Percentiles rank a stretch among this genome's conserved stretches.
Evolutionary conservation across 1,140 invertebrate genomes (phyloP).

Genomic region (Ephestia elutella): DNA sequence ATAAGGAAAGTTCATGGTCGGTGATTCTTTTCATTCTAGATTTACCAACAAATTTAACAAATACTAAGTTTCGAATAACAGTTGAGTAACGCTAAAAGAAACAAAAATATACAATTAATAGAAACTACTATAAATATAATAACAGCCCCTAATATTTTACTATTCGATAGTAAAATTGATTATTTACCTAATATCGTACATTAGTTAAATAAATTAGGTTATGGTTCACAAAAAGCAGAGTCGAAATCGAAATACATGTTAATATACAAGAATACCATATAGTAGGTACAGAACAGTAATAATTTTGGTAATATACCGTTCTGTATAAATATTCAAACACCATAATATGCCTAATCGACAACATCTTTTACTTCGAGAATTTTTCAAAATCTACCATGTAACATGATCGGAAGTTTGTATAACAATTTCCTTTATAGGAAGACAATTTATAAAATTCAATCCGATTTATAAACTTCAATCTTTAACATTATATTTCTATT

Average conservation of each 20-base stretch:
- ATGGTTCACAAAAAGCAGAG: conserved; percentile 40
- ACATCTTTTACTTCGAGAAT: conserved; percentile 30
- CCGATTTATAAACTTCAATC: conserved; percentile 18
- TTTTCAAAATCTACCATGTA: conserved; percentile 15
- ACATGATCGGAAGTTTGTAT: conserved; percentile 9
- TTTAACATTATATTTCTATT: conserved; percentile 24
- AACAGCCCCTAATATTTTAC: conserved; percentile 65
- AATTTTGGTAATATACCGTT: conserved; percentile 7
- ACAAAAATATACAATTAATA: conserved; percentile 66
- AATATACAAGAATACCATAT: conserved; percentile 13
- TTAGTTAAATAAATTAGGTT: conserved; percentile 37
- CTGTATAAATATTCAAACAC: conserved; percentile 10
- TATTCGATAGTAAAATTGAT: conserved; percentile 64
- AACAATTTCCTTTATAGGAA: conserved; percentile 5
- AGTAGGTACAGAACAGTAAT: conserved; percentile 11
- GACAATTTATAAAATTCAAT: conserved; percentile 4
- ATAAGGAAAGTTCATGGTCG: too few relatives aligned
- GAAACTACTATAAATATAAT: conserved; percentile 58
- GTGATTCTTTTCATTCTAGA: not conserved
- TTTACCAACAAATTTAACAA: not conserved
- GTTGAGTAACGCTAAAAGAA: conserved; percentile 26
- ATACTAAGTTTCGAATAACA: not conserved
- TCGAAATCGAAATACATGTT: conserved; percentile 32
- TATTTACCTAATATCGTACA: conserved; percentile 47
- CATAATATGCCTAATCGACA: conserved; percentile 7